Evolutionary conservation across 1,140 invertebrate genomes (phyloP), one percentile per base, ranked within the genome.

Genomic region (Caenorhabditis briggsae): DNA sequence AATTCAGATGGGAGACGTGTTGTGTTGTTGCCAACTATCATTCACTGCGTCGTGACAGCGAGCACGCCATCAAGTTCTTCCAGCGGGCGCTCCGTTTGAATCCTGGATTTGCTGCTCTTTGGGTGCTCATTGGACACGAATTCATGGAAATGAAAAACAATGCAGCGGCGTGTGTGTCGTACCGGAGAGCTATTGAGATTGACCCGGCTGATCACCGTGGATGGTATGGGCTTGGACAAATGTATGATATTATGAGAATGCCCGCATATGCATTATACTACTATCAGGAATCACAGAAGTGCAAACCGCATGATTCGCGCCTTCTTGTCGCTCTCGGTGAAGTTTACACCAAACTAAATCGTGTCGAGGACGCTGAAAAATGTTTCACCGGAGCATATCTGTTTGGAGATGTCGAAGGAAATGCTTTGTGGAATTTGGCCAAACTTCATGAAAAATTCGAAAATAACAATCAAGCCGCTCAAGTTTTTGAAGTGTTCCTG

Each of bases 61-160:
- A 97, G 91, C 98, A 98, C 93, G 97, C 98, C 23, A 96, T 98
- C 6, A 94, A 96, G 88, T 99, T 99, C 93, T 98, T 99, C 92
- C 96, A 97, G 91, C 94, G 97, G 90, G 98, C 97, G 0, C 93
- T 99, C 16, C 96, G 96, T 93, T 92, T 99, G 0, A 97, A 98
- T 94, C 97, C 97, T 0, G 95, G 96, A 89, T 98, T 98, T 93
- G 93, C 98, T 41, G 93, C 96, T 3, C 97, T 97, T 0, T 99
- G 97, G 97, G 98, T 97, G 0, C 93, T 99, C 33, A 96, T 99
- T 94, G 98, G 98, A 0, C 98, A 99, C 93, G 98, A 99, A 93
- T 99, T 96, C 93, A 97, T 99, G 95, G 97, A 99, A 94, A 95
- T 99, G 93, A 99, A 99, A 93, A 99, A 99, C 93, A 97, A 96